phyloP scores from a whole-genome alignment of 92 coral and sea anemone species.

The Porites evermanni region DNA sequence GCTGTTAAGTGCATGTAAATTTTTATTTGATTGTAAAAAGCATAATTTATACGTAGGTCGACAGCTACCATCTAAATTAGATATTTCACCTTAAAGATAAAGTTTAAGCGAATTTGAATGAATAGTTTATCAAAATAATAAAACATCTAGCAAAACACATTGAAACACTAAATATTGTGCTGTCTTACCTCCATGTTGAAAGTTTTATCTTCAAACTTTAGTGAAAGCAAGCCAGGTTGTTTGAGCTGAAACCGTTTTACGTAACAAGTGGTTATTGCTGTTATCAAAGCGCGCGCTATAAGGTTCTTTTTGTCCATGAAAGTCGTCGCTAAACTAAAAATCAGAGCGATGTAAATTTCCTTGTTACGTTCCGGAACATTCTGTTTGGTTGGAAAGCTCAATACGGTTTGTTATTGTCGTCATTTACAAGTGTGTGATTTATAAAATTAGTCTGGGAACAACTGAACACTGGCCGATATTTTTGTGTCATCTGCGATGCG shows the following conservation, averaged over 20 bases:
- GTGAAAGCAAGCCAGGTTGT: not conserved
- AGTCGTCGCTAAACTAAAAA: not conserved
- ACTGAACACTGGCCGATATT: too few species aligned
- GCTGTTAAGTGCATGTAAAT: too few species aligned
- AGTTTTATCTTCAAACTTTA: not conserved
- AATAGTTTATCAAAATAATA: too few species aligned
- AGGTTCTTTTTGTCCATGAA: not conserved
- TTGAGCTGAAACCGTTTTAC: not conserved
- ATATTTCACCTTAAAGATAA: not conserved
- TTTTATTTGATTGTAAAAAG: too few species aligned
- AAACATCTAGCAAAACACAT: not conserved
- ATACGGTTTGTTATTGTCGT: not conserved
- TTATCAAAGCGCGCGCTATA: conserved; percentile 8
- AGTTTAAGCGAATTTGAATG: not conserved
- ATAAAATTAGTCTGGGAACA: too few species aligned
- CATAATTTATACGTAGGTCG: too few species aligned
- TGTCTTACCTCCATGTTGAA: not conserved
- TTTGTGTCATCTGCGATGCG: too few species aligned
- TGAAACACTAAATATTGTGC: not conserved
- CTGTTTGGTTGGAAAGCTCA: not conserved
- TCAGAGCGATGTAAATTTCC: not conserved
- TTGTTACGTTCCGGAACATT: not conserved
- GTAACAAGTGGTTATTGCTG: not conserved
- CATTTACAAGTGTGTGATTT: not conserved
- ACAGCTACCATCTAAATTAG: too few species aligned